Percentiles rank a stretch among this genome's conserved stretches.
phyloP scores from a whole-genome alignment of 2,888 invertebrate species.

The Hypercompe scribonia region DNA sequence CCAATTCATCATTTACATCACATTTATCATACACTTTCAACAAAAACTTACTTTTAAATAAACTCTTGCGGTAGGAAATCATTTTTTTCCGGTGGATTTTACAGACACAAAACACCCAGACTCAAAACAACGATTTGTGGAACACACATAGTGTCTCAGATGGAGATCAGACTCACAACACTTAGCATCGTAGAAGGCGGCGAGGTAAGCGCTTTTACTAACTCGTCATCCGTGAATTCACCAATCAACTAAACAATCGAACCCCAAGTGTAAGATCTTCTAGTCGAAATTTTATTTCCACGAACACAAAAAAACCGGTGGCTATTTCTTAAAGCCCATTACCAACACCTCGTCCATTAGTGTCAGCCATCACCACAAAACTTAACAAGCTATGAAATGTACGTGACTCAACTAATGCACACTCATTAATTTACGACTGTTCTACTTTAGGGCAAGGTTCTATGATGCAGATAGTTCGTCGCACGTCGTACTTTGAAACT shows the following conservation, averaged over 20 bases:
- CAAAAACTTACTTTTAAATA: no score
- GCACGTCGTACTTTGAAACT: not conserved
- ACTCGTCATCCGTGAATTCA: no score
- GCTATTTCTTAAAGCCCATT: slow-evolving; percentile 16
- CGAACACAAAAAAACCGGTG: not conserved
- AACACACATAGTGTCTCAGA: no score
- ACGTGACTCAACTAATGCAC: slow-evolving; percentile 26
- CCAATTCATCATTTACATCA: not conserved
- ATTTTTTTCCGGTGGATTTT: no score
- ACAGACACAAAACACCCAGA: no score
- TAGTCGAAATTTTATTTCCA: not conserved
- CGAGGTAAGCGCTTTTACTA: no score
- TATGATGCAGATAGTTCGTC: slow-evolving; percentile 11
- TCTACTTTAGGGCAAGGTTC: slow-evolving; percentile 6
- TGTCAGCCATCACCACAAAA: slow-evolving; percentile 26
- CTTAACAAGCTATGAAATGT: slow-evolving; percentile 33
- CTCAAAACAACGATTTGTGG: no score
- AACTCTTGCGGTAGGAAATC: no score
- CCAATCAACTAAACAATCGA: no score
- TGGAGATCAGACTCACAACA: no score
- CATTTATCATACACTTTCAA: not conserved
- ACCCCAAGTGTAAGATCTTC: not conserved
- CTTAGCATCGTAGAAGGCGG: no score
- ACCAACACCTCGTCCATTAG: slow-evolving; percentile 22
- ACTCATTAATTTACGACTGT: slow-evolving; percentile 21